Base-by-base conservation (phyloP, 2,888 invertebrate genomes). In the Tinea pellionella region DNA sequence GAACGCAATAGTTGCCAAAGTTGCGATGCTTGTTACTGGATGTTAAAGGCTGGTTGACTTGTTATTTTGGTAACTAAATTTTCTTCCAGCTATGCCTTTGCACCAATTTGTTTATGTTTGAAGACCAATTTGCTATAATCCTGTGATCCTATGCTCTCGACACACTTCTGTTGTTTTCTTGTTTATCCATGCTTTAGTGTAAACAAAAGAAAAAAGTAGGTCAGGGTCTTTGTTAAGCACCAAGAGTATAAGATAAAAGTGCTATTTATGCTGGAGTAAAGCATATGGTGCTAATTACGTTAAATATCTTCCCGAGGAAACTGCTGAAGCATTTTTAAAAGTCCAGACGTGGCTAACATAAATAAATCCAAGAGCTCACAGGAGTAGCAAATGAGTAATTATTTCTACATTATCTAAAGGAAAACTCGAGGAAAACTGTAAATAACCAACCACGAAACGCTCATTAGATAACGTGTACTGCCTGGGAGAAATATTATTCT, bases 391-490 rank as follows among this genome's bases (percentile, higher is more conserved):
- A 61, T 61, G 60, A 59, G 61, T 61, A 61, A 61, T 61, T 61
- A 61, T 61, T 60, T 61, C 47, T 57, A 47, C 61, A 61, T 61
- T 61, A 61, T 47, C 61, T 51, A 32, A 56, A 59, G 57, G 15
- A 30, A 32, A 53, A 29, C 32, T 19, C 59, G 19, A 13, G 63
- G 63, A 63, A 64, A 64, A 64, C 63, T 69, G 69, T 68, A 70
- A 73, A 73, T 71, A 70, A 68, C 73, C 75, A 68, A 68, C 71
- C 65, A 62, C 61, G 63, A 65, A 63, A 61, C 66, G 64, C 63
- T 61, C 60, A 58, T 62, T 62, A 62, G 59, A 59, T 59, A 43
- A 15, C 59, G 41, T 58, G 37, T 19, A 47, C 53, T 32, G 32
- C 57, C 42, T 12, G 6, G 4, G 24, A 13, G 19, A 59, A 43